Base-by-base conservation (phyloP, 1,140 invertebrate genomes). In the Parapsyche elsis region DNA sequence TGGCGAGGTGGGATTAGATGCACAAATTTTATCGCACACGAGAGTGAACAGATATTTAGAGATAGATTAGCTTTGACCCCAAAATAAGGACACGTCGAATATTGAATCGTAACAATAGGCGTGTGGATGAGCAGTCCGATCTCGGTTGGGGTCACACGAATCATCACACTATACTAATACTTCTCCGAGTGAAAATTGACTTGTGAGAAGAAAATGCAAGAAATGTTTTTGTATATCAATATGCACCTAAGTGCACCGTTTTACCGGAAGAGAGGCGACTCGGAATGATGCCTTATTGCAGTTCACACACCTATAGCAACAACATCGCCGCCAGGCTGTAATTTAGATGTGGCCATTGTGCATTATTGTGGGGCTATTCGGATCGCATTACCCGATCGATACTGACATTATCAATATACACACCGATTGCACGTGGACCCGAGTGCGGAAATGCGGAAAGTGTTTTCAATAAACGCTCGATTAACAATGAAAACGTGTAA, bases 221-320 rank as follows among this genome's bases (percentile, higher is more conserved):
- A 61, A 67, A 30, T 9, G 24, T 26, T 67, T 30, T 26, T 67
- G 64, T 67, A 67, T 71, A 75, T 64, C 53, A 76, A 80, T 80
- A 67, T 26, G 21, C 64, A 26, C 26, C 61, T 30, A 67, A 75
- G 38, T 76, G 79, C 79, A 53, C 71, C 64, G 70, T 79, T 76
- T 80, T 75, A 74, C 79, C 79, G 64, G 59, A 75, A 75, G 73
- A 74, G 45, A n/a, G 10, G 30, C 30, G 16, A 64, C 14, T 61
- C 24, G 5, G 45, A 46, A 46, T 73, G 38, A 46, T 30, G 57
- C 57, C 59, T 64, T 67, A 67, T 74, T 76, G 79, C 79, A 64
- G 74, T 80, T 80, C 79, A 75, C 79, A 80, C 79, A 80, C 79
- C 71, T 73, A 71, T 71, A 79, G 67, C 57, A 45, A 16, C 46